phyloP scores from a whole-genome alignment of 1,140 invertebrate genomes.

The Colletes gigas region DNA sequence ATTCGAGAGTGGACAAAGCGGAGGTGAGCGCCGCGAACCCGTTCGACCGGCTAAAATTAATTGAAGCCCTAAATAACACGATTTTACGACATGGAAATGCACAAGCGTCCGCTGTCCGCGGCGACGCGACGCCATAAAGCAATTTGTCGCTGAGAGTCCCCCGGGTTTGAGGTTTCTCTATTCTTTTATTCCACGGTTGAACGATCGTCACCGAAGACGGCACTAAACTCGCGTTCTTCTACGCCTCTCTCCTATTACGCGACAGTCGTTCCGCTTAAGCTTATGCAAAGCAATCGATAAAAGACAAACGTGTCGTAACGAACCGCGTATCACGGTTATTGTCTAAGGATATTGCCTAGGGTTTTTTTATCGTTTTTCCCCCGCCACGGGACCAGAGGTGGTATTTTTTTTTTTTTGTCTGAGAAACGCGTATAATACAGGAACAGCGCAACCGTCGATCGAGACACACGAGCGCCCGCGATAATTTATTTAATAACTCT shows the following conservation, averaged over 20 bases:
- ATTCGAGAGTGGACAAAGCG: no score
- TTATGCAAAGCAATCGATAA: constrained; percentile 44
- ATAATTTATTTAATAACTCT: constrained; percentile 48
- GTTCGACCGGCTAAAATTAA: constrained; percentile 65
- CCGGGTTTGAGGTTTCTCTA: background rate
- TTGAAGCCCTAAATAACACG: constrained; percentile 58
- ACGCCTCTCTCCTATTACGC: background rate
- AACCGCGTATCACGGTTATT: constrained; percentile 14
- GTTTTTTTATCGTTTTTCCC: no score
- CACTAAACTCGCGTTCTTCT: background rate
- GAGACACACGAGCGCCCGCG: background rate
- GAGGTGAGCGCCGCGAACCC: background rate
- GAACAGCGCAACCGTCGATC: background rate
- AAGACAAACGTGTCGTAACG: constrained; percentile 27
- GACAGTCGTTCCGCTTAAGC: background rate
- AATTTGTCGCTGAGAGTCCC: constrained; percentile 55
- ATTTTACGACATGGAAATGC: constrained; percentile 61
- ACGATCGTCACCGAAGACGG: background rate
- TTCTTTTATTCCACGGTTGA: background rate
- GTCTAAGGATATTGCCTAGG: background rate
- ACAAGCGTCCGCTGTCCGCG: constrained; percentile 33
- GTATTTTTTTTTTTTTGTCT: background rate
- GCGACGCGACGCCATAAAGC: constrained; percentile 43
- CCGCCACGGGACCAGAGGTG: no score
- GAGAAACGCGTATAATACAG: no score